Evolutionary conservation across 2,113 vertebrate species (phyloP), one percentile per base, ranked within the genome.

Genomic region (Paramormyrops kingsleyae): DNA sequence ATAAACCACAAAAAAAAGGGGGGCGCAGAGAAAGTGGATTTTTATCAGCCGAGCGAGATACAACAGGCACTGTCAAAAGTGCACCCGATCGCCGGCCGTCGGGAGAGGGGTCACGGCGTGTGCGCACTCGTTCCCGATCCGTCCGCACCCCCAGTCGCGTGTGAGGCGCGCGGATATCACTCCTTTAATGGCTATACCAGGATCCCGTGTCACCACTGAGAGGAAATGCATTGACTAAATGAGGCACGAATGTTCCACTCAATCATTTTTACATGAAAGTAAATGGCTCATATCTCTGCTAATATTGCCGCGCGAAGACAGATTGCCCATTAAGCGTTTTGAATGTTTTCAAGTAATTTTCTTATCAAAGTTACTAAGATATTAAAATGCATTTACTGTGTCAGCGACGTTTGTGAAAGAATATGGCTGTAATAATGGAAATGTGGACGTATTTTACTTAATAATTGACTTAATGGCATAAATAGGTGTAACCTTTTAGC

Each of bases 181-280:
- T 35, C n/a, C 88, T 49, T 80, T 89, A 56, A 89, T 89, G 49
- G 88, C 31, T 53, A 46, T 52, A 39, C 74, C 31, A 70, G 88
- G 70, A 44, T 89, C 27, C n/a, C 1, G 66, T 27, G 88, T 89
- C 70, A 83, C 49, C 35, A 44, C 66, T 39, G 74, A 53, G 74
- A 44, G 15, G 49, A 80, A 77, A 31, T 19, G 50, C 35, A 80
- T 46, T 83, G 70, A 52, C 49, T 50, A 53, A 89, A 89, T 83
- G 74, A 83, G 74, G 88, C 62, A 39, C 88, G 66, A 88, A 70
- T 83, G 27, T 89, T 89, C 70, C 46, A 47, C 62, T 89, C 44
- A 47, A 89, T 89, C 88, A 89, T 89, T 80, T 89, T 74, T 77
- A 89, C 59, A 83, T 89, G 42, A 83, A 53, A 89, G 88, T 83